Evolutionary conservation across 2,113 vertebrate genomes (phyloP), one percentile per base, ranked within the genome.

Genomic region (Alethe castanea): DNA sequence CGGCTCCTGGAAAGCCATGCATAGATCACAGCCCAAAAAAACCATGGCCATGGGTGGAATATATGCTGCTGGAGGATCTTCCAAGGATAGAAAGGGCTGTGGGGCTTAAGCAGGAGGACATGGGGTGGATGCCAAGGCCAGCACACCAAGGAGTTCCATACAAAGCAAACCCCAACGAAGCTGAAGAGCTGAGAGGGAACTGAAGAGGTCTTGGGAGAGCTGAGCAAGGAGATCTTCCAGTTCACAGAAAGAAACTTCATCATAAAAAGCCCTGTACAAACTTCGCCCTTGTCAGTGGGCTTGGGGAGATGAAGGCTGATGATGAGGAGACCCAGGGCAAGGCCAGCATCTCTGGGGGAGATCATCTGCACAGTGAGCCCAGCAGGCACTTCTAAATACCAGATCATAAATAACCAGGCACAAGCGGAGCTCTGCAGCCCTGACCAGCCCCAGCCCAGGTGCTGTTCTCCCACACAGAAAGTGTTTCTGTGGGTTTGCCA

Each of bases 401-500:
- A 5, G 28, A 12, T 1, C 12, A 44, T 29, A 62, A 72, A 52
- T 19, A 48, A 69, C 20, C 7, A 48, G 2, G 19, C 66, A 44
- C 62, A 60, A 53, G 6, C 2, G 53, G 40, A 94, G 56, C 82
- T 38, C 28, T 29, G 74, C 54, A 38, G 67, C 60, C 74, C 42
- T 0, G 2, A 78, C 22, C 53, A 73, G 59, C 62, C 71, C 35
- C 66, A 61, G 8, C 54, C 62, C 67, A 66, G 64, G 44, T 36
- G 59, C 90, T 29, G 16, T 57, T 73, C 25, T 90, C 65, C 53
- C 20, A 12, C 57, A 94, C 84, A 90, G 81, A 74, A 85, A 67
- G 36, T 18, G 47, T 60, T 94, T 95, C 20, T 96, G 79, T 93
- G 94, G 80, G 50, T 83, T 96, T 93, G 94, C 90, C 92, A 97